phyloP scores from a whole-genome alignment of 2,888 invertebrate genomes.

The Meta bourneti region DNA sequence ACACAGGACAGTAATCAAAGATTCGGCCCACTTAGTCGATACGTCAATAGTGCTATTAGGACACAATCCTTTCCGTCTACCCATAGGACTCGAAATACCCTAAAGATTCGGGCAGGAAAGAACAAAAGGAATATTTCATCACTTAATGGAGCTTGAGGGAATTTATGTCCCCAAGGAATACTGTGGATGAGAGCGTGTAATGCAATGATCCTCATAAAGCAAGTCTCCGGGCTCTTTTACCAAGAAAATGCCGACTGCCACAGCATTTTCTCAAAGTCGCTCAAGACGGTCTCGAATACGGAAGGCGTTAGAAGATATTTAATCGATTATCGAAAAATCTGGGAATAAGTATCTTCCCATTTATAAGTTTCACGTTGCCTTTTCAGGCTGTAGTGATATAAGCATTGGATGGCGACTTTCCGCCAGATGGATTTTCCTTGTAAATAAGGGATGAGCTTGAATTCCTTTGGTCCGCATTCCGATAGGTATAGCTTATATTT shows the following conservation, averaged over 20 bases:
- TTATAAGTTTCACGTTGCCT: not conserved
- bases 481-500: no score
- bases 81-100: constrained; percentile 9
- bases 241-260: not conserved
- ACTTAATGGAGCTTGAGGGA: constrained; percentile 51
- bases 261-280: not conserved
- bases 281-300: not conserved
- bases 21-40: not conserved
- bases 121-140: constrained; percentile 53
- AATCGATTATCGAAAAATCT: not conserved
- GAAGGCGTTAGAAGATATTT: not conserved
- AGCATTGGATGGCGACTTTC: no score
- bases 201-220: not conserved
- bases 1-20: not conserved
- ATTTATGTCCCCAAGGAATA: not conserved
- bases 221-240: not conserved
- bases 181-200: not conserved
- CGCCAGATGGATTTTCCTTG: no score
- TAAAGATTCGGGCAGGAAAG: not conserved
- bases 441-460: no score
- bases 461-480: no score
- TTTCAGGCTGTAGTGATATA: no score
- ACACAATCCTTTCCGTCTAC: constrained; percentile 8
- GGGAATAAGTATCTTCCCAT: not conserved
- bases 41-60: constrained; percentile 22